Base-by-base conservation (phyloP, 2,888 invertebrate species). In the Drepanosiphum platanoidis region DNA sequence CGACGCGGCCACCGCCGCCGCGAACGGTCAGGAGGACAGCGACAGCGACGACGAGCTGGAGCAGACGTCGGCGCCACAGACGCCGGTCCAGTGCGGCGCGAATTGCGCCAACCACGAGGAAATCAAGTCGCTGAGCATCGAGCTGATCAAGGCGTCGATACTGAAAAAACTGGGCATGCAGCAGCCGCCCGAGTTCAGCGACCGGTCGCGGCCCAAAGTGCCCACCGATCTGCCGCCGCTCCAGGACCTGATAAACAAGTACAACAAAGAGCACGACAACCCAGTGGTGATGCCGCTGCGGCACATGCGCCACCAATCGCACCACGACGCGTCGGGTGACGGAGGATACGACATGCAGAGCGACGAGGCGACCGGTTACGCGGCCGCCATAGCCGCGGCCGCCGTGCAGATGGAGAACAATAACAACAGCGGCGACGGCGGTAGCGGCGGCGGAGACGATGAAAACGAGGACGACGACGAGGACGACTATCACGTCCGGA, bases 131-230 rank as follows among this genome's bases (percentile, higher is more conserved):
- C 32, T 81, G 72, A 84, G 75, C 68, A 66, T 84, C 34, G 84
- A 84, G 68, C 75, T 84, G 34, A 94, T 95, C 88, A 94, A 94
- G 89, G 92, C 92, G 86, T 94, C 95, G 90, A 95, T 95, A 87
- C 90, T 95, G 77, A 92, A 93, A 68, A 95, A 94, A 89, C 91
- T 95, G 87, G 94, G 94, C 13, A 90, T 95, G 74, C 91, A 92
- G 86, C 91, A 91, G 71, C 92, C 93, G 88, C 94, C 94, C 58
- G 94, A 94, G 89, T 92, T 95, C 75, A 93, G 93, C n/a, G 74
- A n/a, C 88, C 90, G 93, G 88, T 92, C 92, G 3, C 89, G 93
- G 87, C 90, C 90, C 86, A 91, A 91, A 87, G 92, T 92, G 18
- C 92, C 92, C 36, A 93, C 93, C 89, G 91, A 93, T 88, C 93